phyloP scores from a whole-genome alignment of 2,113 vertebrate species.

The Microcebus griseorufus region DNA sequence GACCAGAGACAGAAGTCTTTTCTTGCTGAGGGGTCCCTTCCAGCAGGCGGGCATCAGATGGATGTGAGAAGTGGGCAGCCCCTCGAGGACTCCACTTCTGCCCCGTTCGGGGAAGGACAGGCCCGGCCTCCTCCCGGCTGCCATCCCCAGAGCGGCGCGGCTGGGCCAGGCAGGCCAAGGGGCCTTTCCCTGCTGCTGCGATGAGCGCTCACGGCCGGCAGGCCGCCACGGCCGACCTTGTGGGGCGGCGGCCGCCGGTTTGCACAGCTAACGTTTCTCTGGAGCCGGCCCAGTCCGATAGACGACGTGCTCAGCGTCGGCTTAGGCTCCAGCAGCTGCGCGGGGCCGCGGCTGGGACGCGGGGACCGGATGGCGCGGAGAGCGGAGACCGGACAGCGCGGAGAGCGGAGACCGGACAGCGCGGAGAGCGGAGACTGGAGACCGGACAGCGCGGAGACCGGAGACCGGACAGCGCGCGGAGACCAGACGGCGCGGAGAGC shows the following conservation, averaged over 20 bases:
- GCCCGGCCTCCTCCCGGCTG: background rate
- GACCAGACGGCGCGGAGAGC: too few relatives aligned
- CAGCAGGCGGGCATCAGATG: background rate
- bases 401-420: too few relatives aligned
- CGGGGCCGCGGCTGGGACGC: too few relatives aligned
- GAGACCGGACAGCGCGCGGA: too few relatives aligned
- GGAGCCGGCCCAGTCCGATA: background rate
- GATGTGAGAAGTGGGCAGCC: slow-evolving; percentile 11
- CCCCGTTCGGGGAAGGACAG: background rate
- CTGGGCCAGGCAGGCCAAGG: background rate
- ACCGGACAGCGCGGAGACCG: too few relatives aligned
- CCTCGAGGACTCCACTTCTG: background rate
- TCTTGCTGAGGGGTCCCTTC: slow-evolving; percentile 63
- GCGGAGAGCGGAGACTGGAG: too few relatives aligned
- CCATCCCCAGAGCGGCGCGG: background rate
- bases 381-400: too few relatives aligned
- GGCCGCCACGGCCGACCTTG: background rate
- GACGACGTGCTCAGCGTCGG: background rate
- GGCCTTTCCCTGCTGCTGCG: background rate
- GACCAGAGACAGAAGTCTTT: slow-evolving; percentile 82
- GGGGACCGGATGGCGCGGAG: too few relatives aligned
- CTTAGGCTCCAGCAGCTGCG: background rate
- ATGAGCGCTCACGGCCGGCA: background rate
- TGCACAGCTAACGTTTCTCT: background rate
- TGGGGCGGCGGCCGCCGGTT: background rate